A percentile compares a stretch with the other conserved stretches of the same genome.
phyloP scores from a whole-genome alignment of 2,888 invertebrate species.

The Pachliopta kotzebuea region DNA sequence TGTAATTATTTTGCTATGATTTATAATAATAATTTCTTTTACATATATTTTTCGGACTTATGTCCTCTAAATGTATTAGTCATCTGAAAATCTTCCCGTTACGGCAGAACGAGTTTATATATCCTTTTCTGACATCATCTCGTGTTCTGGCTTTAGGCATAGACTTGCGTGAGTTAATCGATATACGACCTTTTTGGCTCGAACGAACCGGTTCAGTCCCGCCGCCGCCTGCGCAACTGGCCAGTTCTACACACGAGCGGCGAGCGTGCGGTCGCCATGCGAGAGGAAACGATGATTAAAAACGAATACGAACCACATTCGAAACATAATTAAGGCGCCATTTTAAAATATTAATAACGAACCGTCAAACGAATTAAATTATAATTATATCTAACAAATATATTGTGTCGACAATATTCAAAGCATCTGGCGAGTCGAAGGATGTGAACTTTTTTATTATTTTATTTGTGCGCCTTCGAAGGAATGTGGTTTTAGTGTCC shows the following conservation, averaged over 20 bases:
- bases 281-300: constrained; percentile 63
- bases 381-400: constrained; percentile 13
- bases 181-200: constrained; percentile 50
- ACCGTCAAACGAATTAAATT: constrained; percentile 32
- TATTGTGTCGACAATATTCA: constrained; percentile 29
- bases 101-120: constrained; percentile 50
- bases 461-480: constrained; percentile 45
- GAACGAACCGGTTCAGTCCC: constrained; percentile 37
- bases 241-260: constrained; percentile 52
- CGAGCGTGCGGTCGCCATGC: constrained; percentile 75
- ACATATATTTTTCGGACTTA: too few relatives aligned
- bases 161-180: constrained; percentile 39
- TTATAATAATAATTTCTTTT: too few relatives aligned
- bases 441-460: constrained; percentile 59
- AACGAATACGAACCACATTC: constrained; percentile 50
- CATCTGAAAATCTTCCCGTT: constrained; percentile 48
- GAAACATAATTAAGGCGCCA: constrained; percentile 38
- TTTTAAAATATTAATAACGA: constrained; percentile 29
- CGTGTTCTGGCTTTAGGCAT: constrained; percentile 37
- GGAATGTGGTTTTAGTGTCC: constrained; percentile 66
- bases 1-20: too few relatives aligned
- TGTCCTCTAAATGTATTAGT: constrained; percentile 30
- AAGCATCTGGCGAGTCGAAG: constrained; percentile 54
- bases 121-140: constrained; percentile 63
- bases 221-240: constrained; percentile 34